Base-by-base conservation (phyloP, 37 sponge, comb jelly and placozoan species). In the Lycopodina hypogea region DNA sequence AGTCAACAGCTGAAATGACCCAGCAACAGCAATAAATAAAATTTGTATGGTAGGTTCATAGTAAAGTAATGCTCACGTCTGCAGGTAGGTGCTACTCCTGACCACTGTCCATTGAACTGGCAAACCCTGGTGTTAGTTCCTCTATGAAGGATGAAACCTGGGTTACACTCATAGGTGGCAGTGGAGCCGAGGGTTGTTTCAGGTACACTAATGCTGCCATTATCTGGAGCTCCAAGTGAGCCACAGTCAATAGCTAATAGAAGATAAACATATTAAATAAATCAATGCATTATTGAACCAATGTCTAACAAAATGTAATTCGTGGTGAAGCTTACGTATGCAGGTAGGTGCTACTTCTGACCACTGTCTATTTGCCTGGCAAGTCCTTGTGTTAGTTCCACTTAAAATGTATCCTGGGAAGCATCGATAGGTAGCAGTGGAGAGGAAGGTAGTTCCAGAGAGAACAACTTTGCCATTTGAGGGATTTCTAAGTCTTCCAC, bases 331-430 rank as follows among this genome's bases (percentile, higher is more conserved):
- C 48, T 45, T 9, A 45, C 48, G 48, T 65, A 17, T 68, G 56
- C 93, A 92, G n/a, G 39, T 45, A 29, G 93, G 93, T 9, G 74
- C 71, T n/a, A 29, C 48, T 29, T 71, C 85, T 38, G 84, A 69
- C 89, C 89, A 88, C 55, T 67, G 35, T 58, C 84, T 84, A 66
- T 50, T 75, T 11, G 26, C 26, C 60, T 78, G 78, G 39, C 85
- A 84, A 1, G 7, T 35, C 40, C 88, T 60, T 8, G n/a, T 50
- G 0, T 52, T 17, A 12, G 56, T 32, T 12, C 88, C 84, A 37
- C 17, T 57, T n/a, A 92, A 57, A 18, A 41, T 23, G 52, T 72
- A 87, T 39, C 88, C 93, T 4, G 12, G 15, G 0, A 63, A 68
- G 65, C 93, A 92, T 51, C 34, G 74, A 40, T 87, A 92, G 4